phyloP scores from a whole-genome alignment of 1,140 invertebrate species.

The Drosophila takahashii region DNA sequence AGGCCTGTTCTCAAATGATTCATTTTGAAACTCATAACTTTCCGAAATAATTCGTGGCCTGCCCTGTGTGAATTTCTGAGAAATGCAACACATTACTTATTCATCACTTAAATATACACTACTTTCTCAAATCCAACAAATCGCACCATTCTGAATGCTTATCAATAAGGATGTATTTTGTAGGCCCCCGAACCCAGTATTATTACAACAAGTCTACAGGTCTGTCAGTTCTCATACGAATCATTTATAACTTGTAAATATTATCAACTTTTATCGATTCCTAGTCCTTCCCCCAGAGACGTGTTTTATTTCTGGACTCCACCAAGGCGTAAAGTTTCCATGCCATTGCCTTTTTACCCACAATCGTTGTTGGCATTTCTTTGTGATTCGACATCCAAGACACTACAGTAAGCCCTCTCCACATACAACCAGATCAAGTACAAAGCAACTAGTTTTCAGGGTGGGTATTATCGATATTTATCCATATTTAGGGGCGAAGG shows the following conservation, averaged over 20 bases:
- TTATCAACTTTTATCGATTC: conserved; percentile 21
- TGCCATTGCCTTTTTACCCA: conserved; percentile 44
- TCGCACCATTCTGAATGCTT: too few relatives aligned
- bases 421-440: conserved; percentile 66
- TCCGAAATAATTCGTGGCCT: conserved; percentile 2
- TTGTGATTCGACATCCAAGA: conserved; percentile 23
- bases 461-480: conserved; percentile 41
- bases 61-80: background rate
- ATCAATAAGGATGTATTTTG: background rate
- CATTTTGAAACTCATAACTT: conserved; percentile 8
- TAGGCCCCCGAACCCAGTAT: background rate
- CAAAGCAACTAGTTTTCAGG: conserved; percentile 50
- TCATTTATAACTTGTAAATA: background rate
- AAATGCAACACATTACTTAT: background rate
- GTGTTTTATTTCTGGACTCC: conserved; percentile 33
- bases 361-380: conserved; percentile 65
- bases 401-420: conserved; percentile 15
- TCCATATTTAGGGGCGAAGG: conserved; percentile 4
- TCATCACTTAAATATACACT: background rate
- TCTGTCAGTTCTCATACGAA: conserved; percentile 2
- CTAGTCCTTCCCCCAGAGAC: conserved; percentile 16
- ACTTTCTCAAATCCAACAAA: background rate
- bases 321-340: conserved; percentile 53
- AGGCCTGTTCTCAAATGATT: conserved; percentile 13
- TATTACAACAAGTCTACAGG: background rate